A percentile compares a stretch with the other conserved stretches of the same genome.
Conservation (phyloP, 2,888 invertebrate species). For the Gastracanthus pulcherrimus region DNA sequence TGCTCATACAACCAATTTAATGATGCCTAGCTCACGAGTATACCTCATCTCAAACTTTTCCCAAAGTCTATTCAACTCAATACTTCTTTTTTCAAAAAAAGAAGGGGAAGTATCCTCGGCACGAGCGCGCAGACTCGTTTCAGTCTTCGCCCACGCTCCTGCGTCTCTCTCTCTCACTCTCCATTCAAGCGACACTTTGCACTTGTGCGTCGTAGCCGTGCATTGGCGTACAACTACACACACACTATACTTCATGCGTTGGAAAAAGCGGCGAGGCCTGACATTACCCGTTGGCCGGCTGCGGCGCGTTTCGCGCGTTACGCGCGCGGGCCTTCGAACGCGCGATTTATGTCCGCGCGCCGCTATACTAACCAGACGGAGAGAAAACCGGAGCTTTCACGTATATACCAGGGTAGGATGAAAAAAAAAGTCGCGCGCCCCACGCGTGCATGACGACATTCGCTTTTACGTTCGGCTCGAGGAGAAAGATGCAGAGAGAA, state of each 20-base stretch:
- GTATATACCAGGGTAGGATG: background rate
- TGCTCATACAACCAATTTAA: too few species aligned
- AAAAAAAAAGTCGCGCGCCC: background rate
- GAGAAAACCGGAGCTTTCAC: constrained; percentile 2
- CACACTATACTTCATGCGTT: background rate
- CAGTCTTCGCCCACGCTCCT: background rate
- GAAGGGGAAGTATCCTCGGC: too few species aligned
- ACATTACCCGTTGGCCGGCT: background rate
- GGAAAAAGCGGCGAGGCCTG: background rate
- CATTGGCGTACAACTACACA: background rate
- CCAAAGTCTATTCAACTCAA: background rate
- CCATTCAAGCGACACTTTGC: constrained; percentile 34
- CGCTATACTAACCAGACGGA: background rate
- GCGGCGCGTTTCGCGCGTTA: background rate
- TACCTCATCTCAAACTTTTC: too few species aligned
- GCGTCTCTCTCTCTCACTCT: background rate
- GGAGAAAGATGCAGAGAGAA: too few species aligned
- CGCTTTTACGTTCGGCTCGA: background rate
- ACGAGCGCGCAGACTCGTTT: background rate
- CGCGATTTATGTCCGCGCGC: background rate
- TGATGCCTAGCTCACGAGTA: too few species aligned
- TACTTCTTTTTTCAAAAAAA: background rate
- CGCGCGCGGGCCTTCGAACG: background rate
- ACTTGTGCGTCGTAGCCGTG: background rate
- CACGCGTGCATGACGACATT: background rate